Percentiles rank a stretch among this genome's conserved stretches.
Conservation (phyloP, 2,113 vertebrate species). For the Siniperca knerii region DNA sequence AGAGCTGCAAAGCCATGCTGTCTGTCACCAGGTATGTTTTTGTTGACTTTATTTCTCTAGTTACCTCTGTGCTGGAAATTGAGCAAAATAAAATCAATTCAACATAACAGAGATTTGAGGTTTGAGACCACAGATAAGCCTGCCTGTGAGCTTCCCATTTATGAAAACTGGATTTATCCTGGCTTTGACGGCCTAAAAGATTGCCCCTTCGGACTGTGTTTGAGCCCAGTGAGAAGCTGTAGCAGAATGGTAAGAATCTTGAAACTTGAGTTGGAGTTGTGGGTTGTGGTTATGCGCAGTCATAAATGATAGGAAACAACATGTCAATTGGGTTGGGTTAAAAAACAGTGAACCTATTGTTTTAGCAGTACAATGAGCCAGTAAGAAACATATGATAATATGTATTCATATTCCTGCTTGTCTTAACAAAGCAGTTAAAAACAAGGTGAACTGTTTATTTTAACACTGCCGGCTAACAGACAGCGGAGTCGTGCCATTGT, state of each 20-base stretch:
- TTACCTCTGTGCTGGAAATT: background rate
- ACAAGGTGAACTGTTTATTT: background rate
- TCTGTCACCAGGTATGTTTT: constrained; percentile 13
- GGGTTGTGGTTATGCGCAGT: constrained; percentile 30
- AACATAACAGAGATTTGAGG: background rate
- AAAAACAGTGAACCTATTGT: constrained; percentile 41
- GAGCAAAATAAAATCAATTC: constrained; percentile 7
- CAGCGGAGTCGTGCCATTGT: background rate
- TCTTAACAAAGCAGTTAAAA: constrained; percentile 18
- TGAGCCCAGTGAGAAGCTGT: constrained; percentile 18
- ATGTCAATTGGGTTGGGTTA: constrained; percentile 20
- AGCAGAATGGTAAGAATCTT: constrained; percentile 7
- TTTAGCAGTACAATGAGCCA: constrained; percentile 18
- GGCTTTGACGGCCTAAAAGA: constrained; percentile 13
- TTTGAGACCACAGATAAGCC: background rate
- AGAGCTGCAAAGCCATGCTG: constrained; percentile 7
- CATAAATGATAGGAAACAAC: constrained; percentile 52
- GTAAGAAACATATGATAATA: constrained; percentile 19
- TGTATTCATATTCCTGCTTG: constrained; percentile 20
- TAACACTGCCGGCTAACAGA: background rate
- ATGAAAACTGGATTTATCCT: constrained; percentile 12
- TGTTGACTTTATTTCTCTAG: constrained; percentile 24
- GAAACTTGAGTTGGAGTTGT: constrained; percentile 22
- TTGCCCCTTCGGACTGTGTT: background rate
- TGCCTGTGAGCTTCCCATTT: constrained; percentile 16